These are phyloP conservation scores for Protobothrops flavoviridis DNA, from an alignment of 2,113 vertebrate species.

Conservation along the genomic window DNA sequence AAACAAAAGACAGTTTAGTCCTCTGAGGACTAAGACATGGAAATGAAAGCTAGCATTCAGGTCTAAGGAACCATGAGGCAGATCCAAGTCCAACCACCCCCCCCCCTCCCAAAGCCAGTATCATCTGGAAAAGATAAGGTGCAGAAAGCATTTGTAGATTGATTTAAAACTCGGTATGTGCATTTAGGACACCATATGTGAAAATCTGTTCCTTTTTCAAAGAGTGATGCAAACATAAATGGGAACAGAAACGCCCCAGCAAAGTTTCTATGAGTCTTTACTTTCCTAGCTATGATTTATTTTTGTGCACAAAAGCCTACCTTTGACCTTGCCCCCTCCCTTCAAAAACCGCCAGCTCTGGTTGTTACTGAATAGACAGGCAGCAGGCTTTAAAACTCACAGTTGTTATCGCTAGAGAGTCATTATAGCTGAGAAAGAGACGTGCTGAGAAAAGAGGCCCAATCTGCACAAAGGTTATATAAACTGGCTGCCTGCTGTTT, in stretches of 20 bases:
- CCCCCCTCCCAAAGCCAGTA: background rate
- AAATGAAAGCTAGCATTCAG: background rate
- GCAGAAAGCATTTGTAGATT: background rate
- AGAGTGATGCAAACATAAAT: background rate
- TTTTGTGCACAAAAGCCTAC: background rate
- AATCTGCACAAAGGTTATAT: conserved; percentile 39
- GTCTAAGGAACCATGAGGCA: background rate
- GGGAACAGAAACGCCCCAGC: background rate
- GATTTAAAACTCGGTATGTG: background rate
- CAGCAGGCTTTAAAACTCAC: conserved; percentile 6
- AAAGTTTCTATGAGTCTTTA: background rate
- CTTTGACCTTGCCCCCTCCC: conserved; percentile 15
- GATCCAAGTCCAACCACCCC: background rate
- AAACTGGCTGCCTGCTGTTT: conserved; percentile 55
- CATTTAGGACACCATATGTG: background rate
- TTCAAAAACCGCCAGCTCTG: background rate
- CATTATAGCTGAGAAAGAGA: conserved; percentile 22
- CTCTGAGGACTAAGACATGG: background rate
- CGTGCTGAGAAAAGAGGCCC: conserved; percentile 13
- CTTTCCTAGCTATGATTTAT: background rate
- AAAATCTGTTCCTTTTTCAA: background rate
- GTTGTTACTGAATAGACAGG: background rate
- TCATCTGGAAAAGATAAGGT: background rate
- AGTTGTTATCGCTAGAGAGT: conserved; percentile 22
- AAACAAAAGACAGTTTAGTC: background rate